Evolutionary conservation across 2,888 invertebrate genomes (phyloP), one percentile per base, ranked within the genome.

Genomic region (Lasioglossum marginatum): DNA sequence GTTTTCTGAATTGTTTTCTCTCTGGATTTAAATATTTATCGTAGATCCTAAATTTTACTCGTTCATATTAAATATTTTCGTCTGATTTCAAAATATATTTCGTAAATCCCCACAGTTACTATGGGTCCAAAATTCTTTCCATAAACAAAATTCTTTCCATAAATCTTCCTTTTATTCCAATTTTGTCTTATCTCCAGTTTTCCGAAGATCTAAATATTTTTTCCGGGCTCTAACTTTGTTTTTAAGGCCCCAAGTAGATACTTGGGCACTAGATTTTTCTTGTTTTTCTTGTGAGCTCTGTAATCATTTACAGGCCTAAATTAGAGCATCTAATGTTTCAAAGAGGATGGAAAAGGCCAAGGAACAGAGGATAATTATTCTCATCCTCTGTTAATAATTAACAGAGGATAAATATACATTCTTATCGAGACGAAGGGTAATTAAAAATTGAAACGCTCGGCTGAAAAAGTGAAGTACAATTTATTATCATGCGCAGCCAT

Each of bases 381-480:
- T n/a, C n/a, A n/a, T n/a, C n/a, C n/a, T n/a, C n/a, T n/a, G n/a
- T n/a, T n/a, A n/a, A n/a, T n/a, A n/a, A n/a, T n/a, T n/a, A 31
- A 10, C 23, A 23, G 19, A 52, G 23, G 23, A 31, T 31, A 14
- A 10, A 1, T 31, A 31, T 31, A n/a, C n/a, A n/a, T 2, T 23
- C 45, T n/a, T 4, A 14, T 27, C 12, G 57, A 68, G 45, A 23
- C 27, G 37, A 16, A 14, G 74, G n/a, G 68, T 68, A 37, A 34
- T 40, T 57, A 52, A 19, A 14, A 19, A 70, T 31, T 37, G 8
- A 40, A 31, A 45, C 4, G 16, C 48, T 6, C 23, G 43, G 16
- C 12, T 82, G 77, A 90, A 83, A 89, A 89, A 89, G 81, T 89
- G 89, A 87, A 87, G 87, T 87, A 90, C 83, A 85, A 90, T 90